A percentile compares a stretch with the other conserved stretches of the same genome.
Conservation (phyloP, 2,797 vertebrate genomes). For the Alosa sapidissima region DNA sequence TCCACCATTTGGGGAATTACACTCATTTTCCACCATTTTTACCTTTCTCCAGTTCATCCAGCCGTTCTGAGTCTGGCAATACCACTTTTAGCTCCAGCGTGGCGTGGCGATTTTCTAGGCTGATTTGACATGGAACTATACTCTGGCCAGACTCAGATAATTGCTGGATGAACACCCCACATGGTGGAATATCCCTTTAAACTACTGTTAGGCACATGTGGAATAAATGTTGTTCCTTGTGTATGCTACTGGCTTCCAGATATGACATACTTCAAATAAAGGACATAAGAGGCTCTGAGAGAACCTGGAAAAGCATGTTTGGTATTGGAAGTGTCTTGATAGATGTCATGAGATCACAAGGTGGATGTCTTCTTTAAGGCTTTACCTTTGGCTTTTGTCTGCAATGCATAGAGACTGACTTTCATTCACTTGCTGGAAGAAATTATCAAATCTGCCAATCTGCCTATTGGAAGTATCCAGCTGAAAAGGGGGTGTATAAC, state of each 20-base stretch:
- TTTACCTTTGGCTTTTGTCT: not conserved
- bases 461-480: not conserved
- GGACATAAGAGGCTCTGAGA: not conserved
- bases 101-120: no score
- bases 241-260: not conserved
- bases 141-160: no score
- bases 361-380: not conserved
- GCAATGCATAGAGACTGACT: not conserved
- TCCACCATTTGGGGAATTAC: no score
- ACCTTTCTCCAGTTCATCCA: no score
- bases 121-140: no score
- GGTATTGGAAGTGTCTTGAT: not conserved
- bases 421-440: not conserved
- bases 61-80: no score
- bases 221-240: not conserved
- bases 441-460: not conserved
- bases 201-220: not conserved
- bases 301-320: not conserved
- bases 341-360: not conserved
- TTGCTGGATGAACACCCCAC: no score
- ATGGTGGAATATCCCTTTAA: no score
- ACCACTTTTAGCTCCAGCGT: no score
- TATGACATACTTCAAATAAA: not conserved
- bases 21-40: no score
- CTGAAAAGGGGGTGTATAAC: not conserved